A percentile compares a stretch with the other conserved stretches of the same genome.
phyloP scores from a whole-genome alignment of 2,797 vertebrate species.

The Sebastes diploproa region DNA sequence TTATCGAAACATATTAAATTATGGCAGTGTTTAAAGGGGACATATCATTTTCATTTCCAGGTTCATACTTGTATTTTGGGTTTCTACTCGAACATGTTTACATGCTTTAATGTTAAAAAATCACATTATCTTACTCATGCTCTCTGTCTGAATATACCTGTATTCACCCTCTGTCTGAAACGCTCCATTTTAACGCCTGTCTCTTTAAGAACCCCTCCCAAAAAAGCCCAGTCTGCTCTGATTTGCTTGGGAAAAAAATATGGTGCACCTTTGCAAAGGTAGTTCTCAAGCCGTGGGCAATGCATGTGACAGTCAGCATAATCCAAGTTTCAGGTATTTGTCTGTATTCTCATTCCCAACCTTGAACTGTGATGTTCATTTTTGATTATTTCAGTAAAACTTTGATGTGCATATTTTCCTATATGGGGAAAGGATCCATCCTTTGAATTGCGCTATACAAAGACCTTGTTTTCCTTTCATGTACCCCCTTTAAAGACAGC shows the following conservation, averaged over 20 bases:
- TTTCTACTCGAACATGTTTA: too few relatives aligned
- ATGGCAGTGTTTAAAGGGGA: not conserved
- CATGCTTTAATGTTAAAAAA: not conserved
- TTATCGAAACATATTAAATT: not conserved
- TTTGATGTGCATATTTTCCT: not conserved
- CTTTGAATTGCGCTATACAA: not conserved
- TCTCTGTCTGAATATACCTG: too few relatives aligned
- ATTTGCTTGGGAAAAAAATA: too few relatives aligned
- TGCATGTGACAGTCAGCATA: not conserved
- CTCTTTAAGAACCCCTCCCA: too few relatives aligned
- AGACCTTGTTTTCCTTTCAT: not conserved
- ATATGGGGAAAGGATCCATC: not conserved
- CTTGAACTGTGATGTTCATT: not conserved
- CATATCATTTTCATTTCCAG: not conserved
- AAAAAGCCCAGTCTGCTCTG: too few relatives aligned
- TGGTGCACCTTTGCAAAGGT: too few relatives aligned
- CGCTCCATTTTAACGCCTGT: too few relatives aligned
- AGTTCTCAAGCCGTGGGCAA: too few relatives aligned
- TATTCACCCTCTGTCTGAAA: too few relatives aligned
- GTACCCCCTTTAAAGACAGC: not conserved
- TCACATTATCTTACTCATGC: rapidly evolving
- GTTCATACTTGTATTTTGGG: too few relatives aligned
- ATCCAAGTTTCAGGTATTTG: not conserved
- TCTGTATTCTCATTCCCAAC: not conserved
- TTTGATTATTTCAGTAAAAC: not conserved